A percentile compares a stretch with the other conserved stretches of the same genome.
phyloP scores from a whole-genome alignment of 2,797 vertebrate genomes.

The Phoxinus dragarum region DNA sequence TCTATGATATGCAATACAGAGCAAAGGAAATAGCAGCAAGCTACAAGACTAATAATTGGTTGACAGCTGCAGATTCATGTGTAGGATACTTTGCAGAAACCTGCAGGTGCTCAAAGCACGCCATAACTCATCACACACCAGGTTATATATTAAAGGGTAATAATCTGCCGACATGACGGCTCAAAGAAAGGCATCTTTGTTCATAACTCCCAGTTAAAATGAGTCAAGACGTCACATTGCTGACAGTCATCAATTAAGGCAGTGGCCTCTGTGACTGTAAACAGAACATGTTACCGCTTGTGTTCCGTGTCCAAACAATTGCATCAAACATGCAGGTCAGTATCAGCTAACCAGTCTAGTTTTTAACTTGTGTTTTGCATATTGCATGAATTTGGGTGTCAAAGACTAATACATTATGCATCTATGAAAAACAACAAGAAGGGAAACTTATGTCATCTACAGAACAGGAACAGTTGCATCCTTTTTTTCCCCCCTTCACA shows the following conservation, averaged over 20 bases:
- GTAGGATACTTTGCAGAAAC: not conserved
- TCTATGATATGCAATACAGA: not conserved
- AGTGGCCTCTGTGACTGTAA: conserved; percentile 3
- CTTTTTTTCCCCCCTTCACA: not conserved
- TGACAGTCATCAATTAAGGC: conserved; percentile 35
- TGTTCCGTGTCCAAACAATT: not conserved
- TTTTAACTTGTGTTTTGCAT: not conserved
- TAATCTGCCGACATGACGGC: not conserved
- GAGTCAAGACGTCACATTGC: not conserved
- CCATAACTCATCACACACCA: not conserved
- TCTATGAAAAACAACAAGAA: not conserved
- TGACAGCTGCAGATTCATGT: not conserved
- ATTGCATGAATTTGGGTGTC: not conserved
- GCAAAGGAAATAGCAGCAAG: not conserved
- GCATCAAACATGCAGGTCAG: conserved; percentile 17
- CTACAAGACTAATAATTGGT: not conserved
- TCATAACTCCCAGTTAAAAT: conserved; percentile 8
- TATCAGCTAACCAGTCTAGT: not conserved
- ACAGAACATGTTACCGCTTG: conserved; percentile 12
- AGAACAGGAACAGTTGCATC: conserved; percentile 3
- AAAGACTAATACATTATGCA: not conserved
- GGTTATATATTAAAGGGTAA: not conserved
- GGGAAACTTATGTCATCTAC: not conserved
- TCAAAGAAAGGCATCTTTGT: conserved; percentile 22
- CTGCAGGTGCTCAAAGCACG: not conserved